These are phyloP conservation scores for Gortyna flavago DNA, from an alignment of 2,888 invertebrate species.

Conservation along the genomic window DNA sequence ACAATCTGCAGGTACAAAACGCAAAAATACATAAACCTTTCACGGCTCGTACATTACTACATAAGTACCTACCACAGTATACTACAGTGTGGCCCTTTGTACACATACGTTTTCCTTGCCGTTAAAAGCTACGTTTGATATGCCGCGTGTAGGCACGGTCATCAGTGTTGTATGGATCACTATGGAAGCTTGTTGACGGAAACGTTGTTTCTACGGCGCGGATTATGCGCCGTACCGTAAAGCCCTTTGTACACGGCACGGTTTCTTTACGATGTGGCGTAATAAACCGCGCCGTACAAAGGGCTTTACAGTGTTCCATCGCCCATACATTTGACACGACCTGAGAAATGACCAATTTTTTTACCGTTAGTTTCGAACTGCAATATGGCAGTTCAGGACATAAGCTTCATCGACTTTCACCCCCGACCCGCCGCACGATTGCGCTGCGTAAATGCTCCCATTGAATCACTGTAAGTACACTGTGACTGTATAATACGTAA, in stretches of 20 bases:
- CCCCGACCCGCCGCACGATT: too few species aligned
- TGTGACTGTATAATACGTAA: constrained; percentile 26
- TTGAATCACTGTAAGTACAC: constrained; percentile 18
- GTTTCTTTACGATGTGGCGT: background rate
- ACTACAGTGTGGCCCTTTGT: background rate
- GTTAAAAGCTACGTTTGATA: background rate
- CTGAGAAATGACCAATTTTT: background rate
- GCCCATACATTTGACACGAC: background rate
- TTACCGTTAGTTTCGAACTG: background rate
- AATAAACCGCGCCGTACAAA: too few species aligned
- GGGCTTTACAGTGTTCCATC: too few species aligned
- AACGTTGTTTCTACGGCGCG: too few species aligned
- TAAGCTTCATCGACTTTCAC: background rate
- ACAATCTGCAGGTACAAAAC: constrained; percentile 61
- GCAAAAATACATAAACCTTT: constrained; percentile 56
- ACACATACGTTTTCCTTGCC: background rate
- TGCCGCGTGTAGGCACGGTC: background rate
- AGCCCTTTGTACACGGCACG: too few species aligned
- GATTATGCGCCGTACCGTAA: too few species aligned
- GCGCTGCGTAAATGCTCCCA: background rate
- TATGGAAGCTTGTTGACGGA: background rate
- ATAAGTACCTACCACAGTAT: constrained; percentile 20
- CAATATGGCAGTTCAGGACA: background rate
- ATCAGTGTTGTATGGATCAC: background rate
- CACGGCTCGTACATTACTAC: constrained; percentile 44